phyloP scores from a whole-genome alignment of 2,888 invertebrate genomes.

The Stenolophus ochropezus region DNA sequence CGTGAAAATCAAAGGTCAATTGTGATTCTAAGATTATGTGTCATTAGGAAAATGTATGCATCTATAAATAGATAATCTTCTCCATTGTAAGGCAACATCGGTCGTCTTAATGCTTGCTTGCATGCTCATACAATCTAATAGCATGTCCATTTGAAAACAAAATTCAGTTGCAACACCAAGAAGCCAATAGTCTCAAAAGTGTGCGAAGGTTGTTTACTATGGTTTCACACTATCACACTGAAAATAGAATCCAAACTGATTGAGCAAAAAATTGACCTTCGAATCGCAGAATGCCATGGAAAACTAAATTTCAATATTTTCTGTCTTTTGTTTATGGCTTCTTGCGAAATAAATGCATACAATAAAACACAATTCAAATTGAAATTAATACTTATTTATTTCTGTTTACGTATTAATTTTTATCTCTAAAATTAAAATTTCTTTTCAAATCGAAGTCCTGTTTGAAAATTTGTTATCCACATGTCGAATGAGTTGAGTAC shows the following conservation, averaged over 20 bases:
- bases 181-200: conserved; percentile 39
- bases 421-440: too few species aligned
- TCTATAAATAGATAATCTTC: not conserved
- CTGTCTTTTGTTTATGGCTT: not conserved
- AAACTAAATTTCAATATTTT: not conserved
- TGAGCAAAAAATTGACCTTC: conserved; percentile 40
- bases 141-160: conserved; percentile 5
- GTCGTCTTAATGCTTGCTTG: not conserved
- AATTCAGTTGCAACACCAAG: conserved; percentile 11
- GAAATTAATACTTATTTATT: not conserved
- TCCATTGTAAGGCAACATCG: not conserved
- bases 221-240: conserved; percentile 25
- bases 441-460: too few species aligned
- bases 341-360: not conserved
- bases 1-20: not conserved
- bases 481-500: too few species aligned
- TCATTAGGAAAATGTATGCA: not conserved
- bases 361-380: not conserved
- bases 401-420: too few species aligned
- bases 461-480: too few species aligned
- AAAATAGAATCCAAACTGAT: conserved; percentile 39
- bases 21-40: not conserved
- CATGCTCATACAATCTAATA: not conserved
- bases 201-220: conserved; percentile 48
- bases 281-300: conserved; percentile 16